Percentiles rank a stretch among this genome's conserved stretches.
phyloP scores from a whole-genome alignment of 2,888 invertebrate species.

The Nomada flava region DNA sequence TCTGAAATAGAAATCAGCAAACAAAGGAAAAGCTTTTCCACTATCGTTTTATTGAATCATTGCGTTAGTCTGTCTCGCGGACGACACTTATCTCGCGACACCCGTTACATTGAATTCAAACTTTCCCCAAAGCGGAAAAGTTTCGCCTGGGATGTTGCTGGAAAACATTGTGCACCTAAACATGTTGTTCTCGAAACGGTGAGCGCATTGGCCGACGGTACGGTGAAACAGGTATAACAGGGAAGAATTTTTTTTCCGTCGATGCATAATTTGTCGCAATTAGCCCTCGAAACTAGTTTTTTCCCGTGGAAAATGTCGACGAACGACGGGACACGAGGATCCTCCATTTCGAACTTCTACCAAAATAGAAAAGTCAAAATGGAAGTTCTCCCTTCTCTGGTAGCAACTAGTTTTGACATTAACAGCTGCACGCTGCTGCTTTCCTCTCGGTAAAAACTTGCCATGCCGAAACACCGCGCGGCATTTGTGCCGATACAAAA shows the following conservation, averaged over 20 bases:
- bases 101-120: constrained; percentile 21
- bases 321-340: background rate
- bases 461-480: constrained; percentile 4
- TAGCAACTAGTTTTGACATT: constrained; percentile 39
- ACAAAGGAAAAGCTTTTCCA: background rate
- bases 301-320: constrained; percentile 7
- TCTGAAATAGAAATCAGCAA: background rate
- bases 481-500: constrained; percentile 13
- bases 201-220: constrained; percentile 11
- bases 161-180: constrained; percentile 23
- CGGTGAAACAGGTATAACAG: background rate
- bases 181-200: constrained; percentile 13
- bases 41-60: constrained; percentile 4
- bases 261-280: constrained; percentile 19
- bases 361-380: constrained; percentile 14
- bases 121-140: constrained; percentile 20
- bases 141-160: constrained; percentile 3
- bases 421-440: constrained; percentile 13
- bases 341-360: constrained; percentile 20
- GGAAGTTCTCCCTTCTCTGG: background rate
- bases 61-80: background rate
- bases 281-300: background rate
- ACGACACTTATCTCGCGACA: constrained; percentile 13
- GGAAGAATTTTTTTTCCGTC: background rate
- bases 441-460: constrained; percentile 9